Percentiles rank a stretch among this genome's conserved stretches.
phyloP scores from a whole-genome alignment of 2,113 vertebrate species.

The Muscicapa adusta region DNA sequence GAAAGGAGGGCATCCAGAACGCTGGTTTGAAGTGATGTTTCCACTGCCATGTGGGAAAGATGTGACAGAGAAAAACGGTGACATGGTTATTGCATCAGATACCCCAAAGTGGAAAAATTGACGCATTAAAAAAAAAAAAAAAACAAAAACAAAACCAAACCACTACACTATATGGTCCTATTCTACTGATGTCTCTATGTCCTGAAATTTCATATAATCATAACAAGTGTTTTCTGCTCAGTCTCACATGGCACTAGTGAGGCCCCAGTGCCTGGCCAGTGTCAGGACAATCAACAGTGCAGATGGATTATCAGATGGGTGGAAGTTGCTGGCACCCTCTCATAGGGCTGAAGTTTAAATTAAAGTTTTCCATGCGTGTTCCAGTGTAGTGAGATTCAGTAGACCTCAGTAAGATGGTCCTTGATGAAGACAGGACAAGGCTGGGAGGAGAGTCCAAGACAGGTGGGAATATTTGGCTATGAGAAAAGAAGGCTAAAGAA shows the following conservation, averaged over 20 bases:
- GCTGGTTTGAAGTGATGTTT: conserved; percentile 18
- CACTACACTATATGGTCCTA: background rate
- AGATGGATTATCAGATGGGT: background rate
- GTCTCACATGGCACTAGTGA: background rate
- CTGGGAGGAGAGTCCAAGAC: background rate
- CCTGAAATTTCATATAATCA: background rate
- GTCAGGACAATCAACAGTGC: background rate
- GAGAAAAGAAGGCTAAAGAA: background rate
- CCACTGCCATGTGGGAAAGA: conserved; percentile 39
- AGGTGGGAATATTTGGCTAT: background rate
- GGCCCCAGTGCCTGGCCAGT: background rate
- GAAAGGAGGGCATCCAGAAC: conserved; percentile 36
- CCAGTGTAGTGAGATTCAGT: background rate
- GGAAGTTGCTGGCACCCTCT: background rate
- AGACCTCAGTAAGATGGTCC: background rate
- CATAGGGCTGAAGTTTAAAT: background rate
- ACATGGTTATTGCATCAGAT: conserved; percentile 39
- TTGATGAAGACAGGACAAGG: background rate
- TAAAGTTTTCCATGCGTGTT: background rate
- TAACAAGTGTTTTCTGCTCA: background rate
- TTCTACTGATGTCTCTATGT: background rate
- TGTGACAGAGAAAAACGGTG: conserved; percentile 30
- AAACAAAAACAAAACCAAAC: too few species aligned
- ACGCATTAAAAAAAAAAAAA: background rate
- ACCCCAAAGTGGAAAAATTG: conserved; percentile 13